A percentile compares a stretch with the other conserved stretches of the same genome.
phyloP scores from a whole-genome alignment of 1,140 invertebrate genomes.

The Agrypnia vestita region DNA sequence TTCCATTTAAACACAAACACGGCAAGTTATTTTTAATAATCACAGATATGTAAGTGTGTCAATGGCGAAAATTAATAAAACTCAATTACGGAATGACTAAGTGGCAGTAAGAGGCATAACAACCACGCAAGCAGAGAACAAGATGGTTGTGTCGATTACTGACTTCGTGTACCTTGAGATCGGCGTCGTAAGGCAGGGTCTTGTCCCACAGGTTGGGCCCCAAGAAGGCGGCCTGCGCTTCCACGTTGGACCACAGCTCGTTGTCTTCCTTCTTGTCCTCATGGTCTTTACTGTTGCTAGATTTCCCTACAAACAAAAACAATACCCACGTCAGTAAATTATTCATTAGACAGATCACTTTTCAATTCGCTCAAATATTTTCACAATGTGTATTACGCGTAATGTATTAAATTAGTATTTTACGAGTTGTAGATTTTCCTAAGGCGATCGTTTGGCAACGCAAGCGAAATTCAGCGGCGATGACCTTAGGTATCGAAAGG shows the following conservation, averaged over 20 bases:
- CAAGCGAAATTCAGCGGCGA: no score
- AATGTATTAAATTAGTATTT: no score
- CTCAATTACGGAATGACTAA: conserved; percentile 13
- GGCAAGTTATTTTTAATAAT: conserved; percentile 17
- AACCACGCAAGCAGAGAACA: conserved; percentile 68
- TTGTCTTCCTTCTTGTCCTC: conserved; percentile 90
- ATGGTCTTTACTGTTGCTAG: conserved; percentile 76
- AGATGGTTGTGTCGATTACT: conserved; percentile 70
- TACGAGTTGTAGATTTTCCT: no score
- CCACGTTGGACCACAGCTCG: conserved; percentile 87
- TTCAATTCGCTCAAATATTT: no score
- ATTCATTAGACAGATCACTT: no score
- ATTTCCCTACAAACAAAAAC: conserved; percentile 74
- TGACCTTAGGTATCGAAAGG: no score
- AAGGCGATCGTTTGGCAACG: no score
- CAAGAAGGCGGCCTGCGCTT: conserved; percentile 93
- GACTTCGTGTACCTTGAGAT: conserved; percentile 92
- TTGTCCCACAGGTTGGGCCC: conserved; percentile 97
- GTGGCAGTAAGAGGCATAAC: conserved; percentile 37
- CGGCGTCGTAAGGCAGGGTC: conserved; percentile 89
- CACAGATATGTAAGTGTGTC: conserved; percentile 44
- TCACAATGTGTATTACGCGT: no score
- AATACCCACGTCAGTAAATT: no score
- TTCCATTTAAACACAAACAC: conserved; percentile 14
- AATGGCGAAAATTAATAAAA: conserved; percentile 35